Evolutionary conservation across 1,140 invertebrate species (phyloP).

Genomic region (Halictus rubicundus): DNA sequence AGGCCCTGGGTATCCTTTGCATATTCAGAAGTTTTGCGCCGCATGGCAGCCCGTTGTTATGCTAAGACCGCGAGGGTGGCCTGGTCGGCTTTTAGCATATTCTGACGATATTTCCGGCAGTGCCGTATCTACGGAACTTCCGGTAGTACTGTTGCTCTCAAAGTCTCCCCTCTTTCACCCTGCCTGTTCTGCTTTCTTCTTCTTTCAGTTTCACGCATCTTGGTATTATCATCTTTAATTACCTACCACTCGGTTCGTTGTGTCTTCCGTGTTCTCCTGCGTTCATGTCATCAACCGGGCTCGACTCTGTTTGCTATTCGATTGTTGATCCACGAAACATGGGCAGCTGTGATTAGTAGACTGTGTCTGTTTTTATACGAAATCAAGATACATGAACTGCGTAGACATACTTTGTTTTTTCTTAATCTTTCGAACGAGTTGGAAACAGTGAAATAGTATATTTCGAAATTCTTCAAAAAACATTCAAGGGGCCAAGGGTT

Average conservation of each 20-base stretch:
- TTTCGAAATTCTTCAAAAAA: too few relatives aligned
- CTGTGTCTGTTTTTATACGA: too few relatives aligned
- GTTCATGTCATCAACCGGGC: too few relatives aligned
- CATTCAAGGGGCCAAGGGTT: too few relatives aligned
- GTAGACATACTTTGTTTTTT: too few relatives aligned
- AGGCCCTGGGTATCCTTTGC: constrained; percentile 50
- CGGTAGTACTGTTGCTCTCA: constrained; percentile 29
- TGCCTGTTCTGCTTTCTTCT: not conserved
- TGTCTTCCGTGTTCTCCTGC: not conserved
- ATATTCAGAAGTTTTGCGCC: constrained; percentile 72
- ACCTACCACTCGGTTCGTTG: constrained; percentile 47
- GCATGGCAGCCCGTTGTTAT: constrained; percentile 72
- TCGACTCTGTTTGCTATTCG: too few relatives aligned
- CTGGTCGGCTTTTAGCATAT: constrained; percentile 70
- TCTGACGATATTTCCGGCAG: constrained; percentile 69
- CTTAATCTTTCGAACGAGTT: too few relatives aligned
- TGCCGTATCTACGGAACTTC: constrained; percentile 44
- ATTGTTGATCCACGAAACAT: too few relatives aligned
- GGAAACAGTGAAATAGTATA: too few relatives aligned
- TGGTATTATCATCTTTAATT: constrained; percentile 66
- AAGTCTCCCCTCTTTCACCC: not conserved
- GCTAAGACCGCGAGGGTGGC: constrained; percentile 67
- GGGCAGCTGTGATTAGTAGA: too few relatives aligned
- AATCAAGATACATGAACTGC: too few relatives aligned
- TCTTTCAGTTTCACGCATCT: constrained; percentile 35